phyloP scores from a whole-genome alignment of 2,888 invertebrate genomes.

The Aleiodes alternator region DNA sequence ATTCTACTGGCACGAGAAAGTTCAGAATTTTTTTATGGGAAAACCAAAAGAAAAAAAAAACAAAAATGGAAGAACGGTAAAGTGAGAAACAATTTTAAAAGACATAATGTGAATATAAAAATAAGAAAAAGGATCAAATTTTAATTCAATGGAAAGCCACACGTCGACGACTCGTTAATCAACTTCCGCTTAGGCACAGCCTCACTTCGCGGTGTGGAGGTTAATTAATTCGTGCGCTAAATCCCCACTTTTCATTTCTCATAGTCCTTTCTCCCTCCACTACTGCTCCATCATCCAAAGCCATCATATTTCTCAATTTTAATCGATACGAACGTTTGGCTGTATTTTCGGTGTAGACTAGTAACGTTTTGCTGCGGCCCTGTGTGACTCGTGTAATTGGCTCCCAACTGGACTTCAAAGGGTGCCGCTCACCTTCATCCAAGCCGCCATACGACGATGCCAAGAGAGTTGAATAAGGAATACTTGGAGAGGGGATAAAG shows the following conservation, averaged over 20 bases:
- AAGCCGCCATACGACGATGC: conserved; percentile 69
- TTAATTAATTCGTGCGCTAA: conserved; percentile 67
- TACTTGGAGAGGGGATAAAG: conserved; percentile 43
- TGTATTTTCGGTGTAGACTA: conserved; percentile 65
- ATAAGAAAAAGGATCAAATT: conserved; percentile 21
- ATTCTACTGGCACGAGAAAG: neutral
- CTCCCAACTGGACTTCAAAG: conserved; percentile 76
- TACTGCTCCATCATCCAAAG: neutral
- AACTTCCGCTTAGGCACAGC: conserved; percentile 56
- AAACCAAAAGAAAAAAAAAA: neutral
- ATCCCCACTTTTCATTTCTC: conserved; percentile 49
- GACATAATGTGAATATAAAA: neutral
- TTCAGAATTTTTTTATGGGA: neutral
- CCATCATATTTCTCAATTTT: conserved; percentile 67
- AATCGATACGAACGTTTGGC: conserved; percentile 67
- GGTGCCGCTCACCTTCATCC: conserved; percentile 75
- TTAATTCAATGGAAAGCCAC: conserved; percentile 40
- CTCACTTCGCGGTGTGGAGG: conserved; percentile 45
- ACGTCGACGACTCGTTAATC: conserved; percentile 55
- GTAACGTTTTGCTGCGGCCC: conserved; percentile 67
- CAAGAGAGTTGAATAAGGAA: conserved; percentile 57
- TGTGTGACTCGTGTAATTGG: conserved; percentile 76
- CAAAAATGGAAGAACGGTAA: conserved; percentile 9
- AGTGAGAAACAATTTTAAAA: conserved; percentile 6
- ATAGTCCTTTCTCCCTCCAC: conserved; percentile 13